These are phyloP conservation scores for Agapornis roseicollis DNA, from an alignment of 2,113 vertebrate genomes.

Conservation along the genomic window DNA sequence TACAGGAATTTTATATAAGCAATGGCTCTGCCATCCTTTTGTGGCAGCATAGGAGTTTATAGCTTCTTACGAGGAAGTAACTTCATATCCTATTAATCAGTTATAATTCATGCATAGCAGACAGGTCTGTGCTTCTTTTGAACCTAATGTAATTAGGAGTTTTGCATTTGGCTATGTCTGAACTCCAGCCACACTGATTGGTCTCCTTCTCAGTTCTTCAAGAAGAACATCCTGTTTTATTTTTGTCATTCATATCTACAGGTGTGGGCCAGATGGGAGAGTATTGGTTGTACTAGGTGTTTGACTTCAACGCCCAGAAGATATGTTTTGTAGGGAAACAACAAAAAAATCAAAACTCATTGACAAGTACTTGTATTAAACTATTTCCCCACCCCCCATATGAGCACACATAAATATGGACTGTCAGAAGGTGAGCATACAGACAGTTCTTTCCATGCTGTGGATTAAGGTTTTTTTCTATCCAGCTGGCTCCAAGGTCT, in stretches of 20 bases:
- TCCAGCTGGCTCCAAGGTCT: background rate
- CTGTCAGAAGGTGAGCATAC: background rate
- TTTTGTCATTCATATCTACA: constrained; percentile 16
- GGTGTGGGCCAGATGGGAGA: background rate
- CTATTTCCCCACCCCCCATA: background rate
- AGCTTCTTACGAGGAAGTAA: background rate
- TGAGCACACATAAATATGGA: background rate
- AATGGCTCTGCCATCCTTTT: background rate
- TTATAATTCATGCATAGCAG: background rate
- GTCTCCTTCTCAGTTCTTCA: constrained; percentile 24
- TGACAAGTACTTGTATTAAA: background rate
- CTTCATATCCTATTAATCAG: background rate
- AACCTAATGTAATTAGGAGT: background rate
- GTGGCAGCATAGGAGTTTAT: background rate
- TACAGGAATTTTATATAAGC: background rate
- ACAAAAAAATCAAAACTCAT: background rate
- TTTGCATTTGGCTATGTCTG: background rate
- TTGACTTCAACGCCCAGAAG: background rate
- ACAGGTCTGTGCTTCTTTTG: background rate
- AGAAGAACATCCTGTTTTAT: constrained; percentile 55
- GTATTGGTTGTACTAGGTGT: background rate
- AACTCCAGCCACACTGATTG: constrained; percentile 27
- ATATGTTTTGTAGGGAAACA: background rate
- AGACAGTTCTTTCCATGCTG: background rate
- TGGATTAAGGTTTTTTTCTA: background rate